Base-by-base conservation (phyloP, 2,888 invertebrate genomes). In the Dorcus hopei region DNA sequence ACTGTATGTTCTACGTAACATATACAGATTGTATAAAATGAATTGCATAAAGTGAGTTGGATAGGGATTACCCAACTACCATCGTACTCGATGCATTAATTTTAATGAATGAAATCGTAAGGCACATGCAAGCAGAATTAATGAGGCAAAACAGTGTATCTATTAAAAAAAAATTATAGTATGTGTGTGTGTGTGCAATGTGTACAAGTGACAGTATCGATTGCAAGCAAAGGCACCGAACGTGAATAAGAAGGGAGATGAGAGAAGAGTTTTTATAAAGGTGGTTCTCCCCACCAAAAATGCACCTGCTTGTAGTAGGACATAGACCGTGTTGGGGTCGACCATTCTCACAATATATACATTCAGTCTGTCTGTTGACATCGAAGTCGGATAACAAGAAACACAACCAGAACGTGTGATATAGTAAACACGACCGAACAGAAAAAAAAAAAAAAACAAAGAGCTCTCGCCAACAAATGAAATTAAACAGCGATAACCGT, bases 261-360 rank as follows among this genome's bases (percentile, higher is more conserved):
- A 57, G 57, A 57, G 52, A 52, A 47, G 48, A 57, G 48, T 53
- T 57, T 59, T 64, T 62, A 61, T 57, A 62, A 61, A 59, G 56
- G 61, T 61, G 65, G 56, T 57, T 58, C 59, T 61, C 65, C 65
- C 65, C 61, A 54, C 64, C 61, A 54, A 41, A 54, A 59, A 63
- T 63, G 60, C 63, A 63, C 65, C 63, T 63, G 63, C 63, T 60
- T 58, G 62, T 63, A 61, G 65, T 65, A 63, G 65, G 63, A 61
- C 65, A 58, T 58, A 63, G 58, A 61, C 52, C 61, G 61, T 61
- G 58, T 59, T 56, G 51, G 61, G 65, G 65, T 65, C 65, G 65
- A 61, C 61, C 60, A 63, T 61, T 61, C 61, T 51, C 65, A 59
- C 58, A 57, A 49, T 55, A 61, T 52, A 52, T 41, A 55, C 56